phyloP scores from a whole-genome alignment of 2,113 vertebrate species.

The Cavia porcellus region DNA sequence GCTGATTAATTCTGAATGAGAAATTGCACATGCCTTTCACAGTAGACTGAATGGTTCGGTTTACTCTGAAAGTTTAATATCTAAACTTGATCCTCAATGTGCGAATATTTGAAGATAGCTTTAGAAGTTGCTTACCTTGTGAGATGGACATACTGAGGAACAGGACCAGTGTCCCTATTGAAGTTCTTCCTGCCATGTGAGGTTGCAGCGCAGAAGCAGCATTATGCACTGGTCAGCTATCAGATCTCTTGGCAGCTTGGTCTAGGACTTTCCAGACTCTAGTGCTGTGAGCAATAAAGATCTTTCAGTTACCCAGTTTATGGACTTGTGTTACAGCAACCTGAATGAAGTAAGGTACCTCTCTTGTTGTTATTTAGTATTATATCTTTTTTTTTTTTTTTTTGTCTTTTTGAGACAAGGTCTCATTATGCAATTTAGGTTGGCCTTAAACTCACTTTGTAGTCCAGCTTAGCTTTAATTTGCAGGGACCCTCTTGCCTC shows the following conservation, averaged over 20 bases:
- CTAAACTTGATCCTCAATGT: not conserved
- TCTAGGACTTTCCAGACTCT: not conserved
- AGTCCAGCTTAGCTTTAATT: not conserved
- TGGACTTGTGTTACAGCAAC: not conserved
- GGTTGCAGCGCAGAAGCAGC: not conserved
- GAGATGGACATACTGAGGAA: accelerated
- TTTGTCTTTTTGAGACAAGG: not conserved
- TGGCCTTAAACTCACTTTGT: not conserved
- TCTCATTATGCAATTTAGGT: not conserved
- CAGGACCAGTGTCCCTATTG: not conserved
- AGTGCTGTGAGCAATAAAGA: not conserved
- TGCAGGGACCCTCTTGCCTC: not conserved
- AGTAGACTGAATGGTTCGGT: not conserved
- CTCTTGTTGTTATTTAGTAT: not conserved
- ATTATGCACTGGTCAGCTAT: not conserved
- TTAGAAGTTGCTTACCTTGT: not conserved
- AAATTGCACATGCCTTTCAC: not conserved
- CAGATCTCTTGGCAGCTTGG: not conserved
- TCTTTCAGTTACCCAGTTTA: not conserved
- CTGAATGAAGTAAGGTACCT: not conserved
- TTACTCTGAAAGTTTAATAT: not conserved
- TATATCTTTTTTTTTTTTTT: slow-evolving; percentile 25
- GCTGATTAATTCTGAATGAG: not conserved
- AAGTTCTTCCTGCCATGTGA: not conserved
- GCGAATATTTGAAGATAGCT: not conserved